Conservation (phyloP, 2,113 vertebrate genomes). For the Hypanus sabinus region DNA sequence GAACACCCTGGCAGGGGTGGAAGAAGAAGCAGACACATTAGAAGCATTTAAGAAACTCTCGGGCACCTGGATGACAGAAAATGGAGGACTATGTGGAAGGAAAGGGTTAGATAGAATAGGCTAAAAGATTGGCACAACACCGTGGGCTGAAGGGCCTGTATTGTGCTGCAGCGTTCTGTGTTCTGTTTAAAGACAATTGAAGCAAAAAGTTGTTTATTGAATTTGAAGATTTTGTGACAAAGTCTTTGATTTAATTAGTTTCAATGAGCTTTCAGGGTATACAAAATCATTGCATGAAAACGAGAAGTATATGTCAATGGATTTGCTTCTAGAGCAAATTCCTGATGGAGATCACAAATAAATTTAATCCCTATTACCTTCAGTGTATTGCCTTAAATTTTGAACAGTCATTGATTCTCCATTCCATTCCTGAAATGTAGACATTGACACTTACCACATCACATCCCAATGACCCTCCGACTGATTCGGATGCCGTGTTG, state of each 20-base stretch:
- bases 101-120: no score
- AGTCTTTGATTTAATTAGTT: neutral
- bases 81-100: no score
- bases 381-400: neutral
- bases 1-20: no score
- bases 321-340: neutral
- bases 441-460: no score
- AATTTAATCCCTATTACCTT: neutral
- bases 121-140: no score
- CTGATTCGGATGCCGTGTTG: neutral
- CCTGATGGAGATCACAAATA: neutral
- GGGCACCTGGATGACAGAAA: no score
- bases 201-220: neutral
- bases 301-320: no score
- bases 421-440: no score
- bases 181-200: neutral
- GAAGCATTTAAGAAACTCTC: no score
- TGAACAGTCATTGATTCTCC: neutral
- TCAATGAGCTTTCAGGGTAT: neutral
- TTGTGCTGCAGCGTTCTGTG: no score
- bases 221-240: neutral
- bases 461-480: neutral
- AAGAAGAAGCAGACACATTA: no score
- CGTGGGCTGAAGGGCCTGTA: no score
- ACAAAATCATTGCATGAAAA: slow-evolving; percentile 12